A percentile compares a stretch with the other conserved stretches of the same genome.
Conservation (phyloP, 1,140 invertebrate species). For the Bombyx mori region ASM3026992v2 NC_085109.1:3186001-3186500, state of each 20-base stretch:
- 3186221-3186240: slow-evolving; percentile 73
- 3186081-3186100: too few relatives aligned
- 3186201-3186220: not conserved
- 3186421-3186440: slow-evolving; percentile 77
- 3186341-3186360: slow-evolving; percentile 76
- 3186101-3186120: too few relatives aligned
- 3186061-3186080: too few relatives aligned
- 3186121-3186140: too few relatives aligned
- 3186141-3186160: too few relatives aligned
- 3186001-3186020: too few relatives aligned
- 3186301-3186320: slow-evolving; percentile 69
- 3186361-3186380: slow-evolving; percentile 80
- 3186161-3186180: too few relatives aligned
- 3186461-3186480: not conserved
- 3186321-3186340: slow-evolving; percentile 77
- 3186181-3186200: not conserved
- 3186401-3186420: slow-evolving; percentile 75
- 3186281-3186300: slow-evolving; percentile 76
- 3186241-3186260: slow-evolving; percentile 80
- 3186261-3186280: slow-evolving; percentile 78
- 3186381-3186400: slow-evolving; percentile 76
- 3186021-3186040: too few relatives aligned
- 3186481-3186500: too few relatives aligned
- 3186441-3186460: slow-evolving; percentile 75
- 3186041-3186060: too few relatives aligned